Percentiles rank a stretch among this genome's conserved stretches.
phyloP scores from a whole-genome alignment of 2,888 invertebrate genomes.

The Drosophila gaucha region DNA sequence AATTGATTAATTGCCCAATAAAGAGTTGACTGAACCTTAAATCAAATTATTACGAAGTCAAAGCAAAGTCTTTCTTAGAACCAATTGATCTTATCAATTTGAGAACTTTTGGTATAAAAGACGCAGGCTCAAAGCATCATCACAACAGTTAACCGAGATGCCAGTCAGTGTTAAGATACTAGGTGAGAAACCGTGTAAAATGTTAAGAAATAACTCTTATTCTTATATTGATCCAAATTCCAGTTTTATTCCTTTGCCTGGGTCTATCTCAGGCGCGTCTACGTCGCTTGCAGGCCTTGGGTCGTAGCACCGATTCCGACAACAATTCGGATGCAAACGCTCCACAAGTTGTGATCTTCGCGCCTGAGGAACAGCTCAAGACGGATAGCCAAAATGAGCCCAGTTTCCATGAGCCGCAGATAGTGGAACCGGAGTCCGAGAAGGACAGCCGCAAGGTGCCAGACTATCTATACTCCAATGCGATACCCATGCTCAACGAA shows the following conservation, averaged over 20 bases:
- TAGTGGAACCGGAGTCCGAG: conserved; percentile 48
- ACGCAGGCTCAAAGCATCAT: background rate
- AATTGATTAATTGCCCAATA: conserved; percentile 38
- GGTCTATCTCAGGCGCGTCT: conserved; percentile 39
- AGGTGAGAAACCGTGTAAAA: conserved; percentile 22
- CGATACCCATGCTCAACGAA: conserved; percentile 74
- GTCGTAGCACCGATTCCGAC: conserved; percentile 47
- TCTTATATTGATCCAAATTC: background rate
- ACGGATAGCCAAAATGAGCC: conserved; percentile 36
- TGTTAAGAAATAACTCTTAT: no score
- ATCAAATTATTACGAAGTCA: conserved; percentile 6
- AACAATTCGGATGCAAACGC: conserved; percentile 11
- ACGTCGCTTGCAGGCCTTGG: conserved; percentile 36
- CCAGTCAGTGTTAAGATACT: conserved; percentile 41
- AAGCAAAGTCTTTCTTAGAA: conserved; percentile 44
- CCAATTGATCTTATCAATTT: conserved; percentile 42
- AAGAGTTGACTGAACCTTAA: conserved; percentile 57
- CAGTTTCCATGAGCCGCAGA: conserved; percentile 60
- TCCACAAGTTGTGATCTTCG: conserved; percentile 65
- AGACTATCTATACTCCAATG: conserved; percentile 77
- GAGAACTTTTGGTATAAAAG: conserved; percentile 53
- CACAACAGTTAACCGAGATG: conserved; percentile 53
- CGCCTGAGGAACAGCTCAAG: conserved; percentile 56
- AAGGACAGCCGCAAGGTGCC: conserved; percentile 76
- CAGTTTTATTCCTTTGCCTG: conserved; percentile 43